phyloP scores from a whole-genome alignment of 2,888 invertebrate genomes.

The Eilema griseolum region DNA sequence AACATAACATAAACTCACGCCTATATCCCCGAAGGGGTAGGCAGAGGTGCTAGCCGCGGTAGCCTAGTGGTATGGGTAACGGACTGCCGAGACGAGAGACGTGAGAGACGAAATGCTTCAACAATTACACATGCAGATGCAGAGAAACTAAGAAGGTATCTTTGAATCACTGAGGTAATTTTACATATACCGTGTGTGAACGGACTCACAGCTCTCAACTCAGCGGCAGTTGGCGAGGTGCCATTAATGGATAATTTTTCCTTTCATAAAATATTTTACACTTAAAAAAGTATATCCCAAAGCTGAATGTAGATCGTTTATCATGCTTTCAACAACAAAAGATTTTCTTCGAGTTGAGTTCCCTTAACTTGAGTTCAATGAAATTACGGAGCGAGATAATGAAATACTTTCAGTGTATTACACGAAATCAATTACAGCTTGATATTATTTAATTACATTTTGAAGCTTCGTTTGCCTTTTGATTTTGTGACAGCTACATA shows the following conservation, averaged over 20 bases:
- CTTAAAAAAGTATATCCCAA: not conserved
- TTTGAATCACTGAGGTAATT: not conserved
- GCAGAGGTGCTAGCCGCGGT: too few species aligned
- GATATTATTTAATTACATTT: not conserved
- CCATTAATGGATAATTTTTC: not conserved
- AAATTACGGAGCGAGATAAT: not conserved
- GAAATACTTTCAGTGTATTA: conserved; percentile 1
- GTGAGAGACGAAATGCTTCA: too few species aligned
- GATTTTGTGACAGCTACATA: not conserved
- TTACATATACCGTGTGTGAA: not conserved
- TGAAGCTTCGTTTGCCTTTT: not conserved
- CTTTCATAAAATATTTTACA: not conserved
- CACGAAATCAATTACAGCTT: not conserved
- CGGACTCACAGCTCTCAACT: not conserved
- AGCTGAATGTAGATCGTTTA: conserved; percentile 7
- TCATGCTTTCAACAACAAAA: conserved; percentile 8
- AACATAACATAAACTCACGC: too few species aligned
- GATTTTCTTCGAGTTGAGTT: conserved; percentile 1
- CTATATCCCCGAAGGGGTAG: too few species aligned
- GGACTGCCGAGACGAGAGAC: too few species aligned
- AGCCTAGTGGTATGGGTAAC: too few species aligned
- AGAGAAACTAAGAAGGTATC: not conserved
- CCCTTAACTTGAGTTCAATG: conserved; percentile 2
- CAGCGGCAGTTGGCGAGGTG: not conserved
- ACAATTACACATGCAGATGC: not conserved